Evolutionary conservation across 2,113 vertebrate genomes (phyloP), one percentile per base, ranked within the genome.

Genomic region (Helogale parvula): DNA sequence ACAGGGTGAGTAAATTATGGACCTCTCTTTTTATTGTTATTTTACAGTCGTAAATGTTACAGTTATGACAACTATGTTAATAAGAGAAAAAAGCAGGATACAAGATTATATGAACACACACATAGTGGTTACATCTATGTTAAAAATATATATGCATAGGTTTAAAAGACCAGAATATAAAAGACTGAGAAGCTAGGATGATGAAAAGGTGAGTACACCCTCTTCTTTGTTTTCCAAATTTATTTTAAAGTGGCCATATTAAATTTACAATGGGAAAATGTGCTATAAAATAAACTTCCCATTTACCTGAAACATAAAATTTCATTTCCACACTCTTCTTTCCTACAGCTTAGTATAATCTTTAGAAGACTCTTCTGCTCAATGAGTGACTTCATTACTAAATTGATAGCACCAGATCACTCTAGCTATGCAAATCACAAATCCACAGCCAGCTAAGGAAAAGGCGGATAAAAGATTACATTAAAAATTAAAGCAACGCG

Each of bases 401-500:
- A 97, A 96, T 52, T 93, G 95, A 96, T 96, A 80, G 69, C 92
- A 96, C 52, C 0, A 0, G 69, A 96, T 96, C 96, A 74, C 88
- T 94, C 97, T 85, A 90, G 69, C 92, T 90, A 96, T 96, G 93
- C 97, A 98, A 94, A 98, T 97, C 92, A 95, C 76, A 97, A 96
- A 82, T 57, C 72, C 33, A 97, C 79, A 97, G 95, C 3, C 76
- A 96, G 92, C 71, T 50, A 74, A 95, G 52, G 83, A 94, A 97
- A 90, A 88, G 57, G 50, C 31, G 1, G 87, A 94, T 84, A 95
- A 95, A 96, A 90, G 88, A 95, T 96, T 79, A 69, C 94, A 98
- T 97, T 97, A 98, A 98, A 98, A 98, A 98, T 98, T 98, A 98
- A 98, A 98, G 96, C 77, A 91, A 72, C 2, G 0, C 79, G 63